A percentile compares a stretch with the other conserved stretches of the same genome.
Evolutionary conservation across 2,888 invertebrate species (phyloP).

Genomic region (Abscondita cerata): DNA sequence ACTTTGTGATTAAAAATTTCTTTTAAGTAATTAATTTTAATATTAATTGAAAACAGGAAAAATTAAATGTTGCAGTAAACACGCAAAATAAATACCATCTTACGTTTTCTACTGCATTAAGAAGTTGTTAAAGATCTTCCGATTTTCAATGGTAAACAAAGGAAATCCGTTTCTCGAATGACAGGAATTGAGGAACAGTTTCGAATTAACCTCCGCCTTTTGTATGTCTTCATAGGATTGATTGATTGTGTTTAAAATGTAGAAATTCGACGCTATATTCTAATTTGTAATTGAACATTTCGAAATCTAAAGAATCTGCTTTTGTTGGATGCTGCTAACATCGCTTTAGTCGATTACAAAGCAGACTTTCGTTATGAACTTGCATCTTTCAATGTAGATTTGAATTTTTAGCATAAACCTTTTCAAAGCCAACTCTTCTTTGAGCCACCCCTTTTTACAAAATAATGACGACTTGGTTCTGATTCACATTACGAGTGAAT

Average conservation of each 20-base stretch:
- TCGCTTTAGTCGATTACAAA: slow-evolving; percentile 25
- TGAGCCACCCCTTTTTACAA: slow-evolving; percentile 25
- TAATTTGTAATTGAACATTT: slow-evolving; percentile 17
- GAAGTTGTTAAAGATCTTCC: background rate
- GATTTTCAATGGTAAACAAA: slow-evolving; percentile 18
- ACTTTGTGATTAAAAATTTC: no score
- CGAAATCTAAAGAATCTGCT: slow-evolving; percentile 16
- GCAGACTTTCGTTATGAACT: slow-evolving; percentile 16
- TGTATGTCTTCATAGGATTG: slow-evolving; percentile 20
- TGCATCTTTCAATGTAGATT: slow-evolving; percentile 18
- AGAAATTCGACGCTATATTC: slow-evolving; percentile 13
- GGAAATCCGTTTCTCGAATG: slow-evolving; percentile 24
- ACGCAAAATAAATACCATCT: no score
- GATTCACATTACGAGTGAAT: slow-evolving; percentile 40
- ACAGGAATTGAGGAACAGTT: slow-evolving; percentile 21
- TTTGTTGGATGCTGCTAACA: slow-evolving; percentile 17
- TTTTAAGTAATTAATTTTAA: no score
- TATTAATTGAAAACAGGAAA: no score
- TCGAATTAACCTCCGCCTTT: slow-evolving; percentile 24
- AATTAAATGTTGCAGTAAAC: no score
- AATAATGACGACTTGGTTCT: slow-evolving; percentile 36
- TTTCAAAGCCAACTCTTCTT: slow-evolving; percentile 24
- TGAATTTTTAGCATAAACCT: slow-evolving; percentile 34
- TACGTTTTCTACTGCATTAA: no score
- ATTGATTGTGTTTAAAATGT: slow-evolving; percentile 28